Percentiles rank a stretch among this genome's conserved stretches.
phyloP scores from a whole-genome alignment of 2,888 invertebrate species.

The Epinotia bilunana region DNA sequence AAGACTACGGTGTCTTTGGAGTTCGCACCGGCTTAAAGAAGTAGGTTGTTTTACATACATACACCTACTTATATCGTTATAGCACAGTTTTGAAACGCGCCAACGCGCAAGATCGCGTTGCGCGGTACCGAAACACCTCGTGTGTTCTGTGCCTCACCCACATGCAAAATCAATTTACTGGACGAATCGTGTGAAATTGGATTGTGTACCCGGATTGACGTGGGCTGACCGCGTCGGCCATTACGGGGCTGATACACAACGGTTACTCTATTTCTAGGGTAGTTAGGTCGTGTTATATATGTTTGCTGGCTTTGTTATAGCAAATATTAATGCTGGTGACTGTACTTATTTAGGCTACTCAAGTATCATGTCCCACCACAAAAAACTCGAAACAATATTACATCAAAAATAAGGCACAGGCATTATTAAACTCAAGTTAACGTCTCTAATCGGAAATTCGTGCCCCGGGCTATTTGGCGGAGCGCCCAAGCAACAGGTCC shows the following conservation, averaged over 20 bases:
- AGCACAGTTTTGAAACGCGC: too few relatives aligned
- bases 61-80: too few relatives aligned
- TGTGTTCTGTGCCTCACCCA: neutral
- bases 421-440: constrained; percentile 33
- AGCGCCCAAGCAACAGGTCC: constrained; percentile 36
- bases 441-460: constrained; percentile 34
- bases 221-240: constrained; percentile 6
- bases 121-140: too few relatives aligned
- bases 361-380: neutral
- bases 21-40: too few relatives aligned
- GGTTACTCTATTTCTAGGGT: neutral
- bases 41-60: too few relatives aligned
- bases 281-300: too few relatives aligned
- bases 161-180: constrained; percentile 9
- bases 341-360: neutral
- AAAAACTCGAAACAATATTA: constrained; percentile 2
- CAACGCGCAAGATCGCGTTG: too few relatives aligned
- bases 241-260: constrained; percentile 11
- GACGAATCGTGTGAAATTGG: constrained; percentile 25
- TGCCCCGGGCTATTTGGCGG: constrained; percentile 36
- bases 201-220: constrained; percentile 19
- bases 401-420: constrained; percentile 11
- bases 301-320: too few relatives aligned
- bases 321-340: neutral
- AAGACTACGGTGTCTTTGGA: too few relatives aligned